A percentile compares a stretch with the other conserved stretches of the same genome.
phyloP scores from a whole-genome alignment of 2,888 invertebrate genomes.

The Antheraea yamamai region DNA sequence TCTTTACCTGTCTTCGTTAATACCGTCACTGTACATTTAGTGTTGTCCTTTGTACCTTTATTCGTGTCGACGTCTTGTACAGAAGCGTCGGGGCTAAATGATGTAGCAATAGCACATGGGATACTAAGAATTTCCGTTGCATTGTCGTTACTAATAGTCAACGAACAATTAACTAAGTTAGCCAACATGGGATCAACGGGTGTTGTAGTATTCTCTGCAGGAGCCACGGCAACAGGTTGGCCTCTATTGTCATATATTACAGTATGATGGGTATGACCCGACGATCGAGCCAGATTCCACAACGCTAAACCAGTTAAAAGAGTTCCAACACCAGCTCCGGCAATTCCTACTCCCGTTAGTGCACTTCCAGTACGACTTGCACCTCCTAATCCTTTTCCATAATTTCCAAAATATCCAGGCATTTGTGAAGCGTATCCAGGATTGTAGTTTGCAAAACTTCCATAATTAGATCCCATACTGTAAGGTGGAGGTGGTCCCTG shows the following conservation, averaged over 20 bases:
- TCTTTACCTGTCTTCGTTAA: slow-evolving; percentile 68
- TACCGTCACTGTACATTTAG: slow-evolving; percentile 74
- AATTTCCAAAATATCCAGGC: slow-evolving; percentile 68
- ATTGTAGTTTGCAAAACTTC: slow-evolving; percentile 44
- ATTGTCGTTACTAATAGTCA: slow-evolving; percentile 67
- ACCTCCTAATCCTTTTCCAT: slow-evolving; percentile 56
- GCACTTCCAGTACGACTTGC: slow-evolving; percentile 61
- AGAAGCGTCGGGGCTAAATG: slow-evolving; percentile 73
- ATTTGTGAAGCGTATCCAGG: slow-evolving; percentile 58
- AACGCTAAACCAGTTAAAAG: slow-evolving; percentile 75
- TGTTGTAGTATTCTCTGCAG: slow-evolving; percentile 57
- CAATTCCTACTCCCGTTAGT: slow-evolving; percentile 70
- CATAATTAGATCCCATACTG: slow-evolving; percentile 47
- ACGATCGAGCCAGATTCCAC: slow-evolving; percentile 78
- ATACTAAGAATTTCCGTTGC: slow-evolving; percentile 73
- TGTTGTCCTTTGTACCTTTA: slow-evolving; percentile 56
- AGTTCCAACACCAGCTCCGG: slow-evolving; percentile 75
- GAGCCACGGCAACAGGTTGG: slow-evolving; percentile 71
- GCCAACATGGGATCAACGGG: slow-evolving; percentile 64
- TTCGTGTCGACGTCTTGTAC: slow-evolving; percentile 56
- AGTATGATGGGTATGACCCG: slow-evolving; percentile 67
- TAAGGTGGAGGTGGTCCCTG: slow-evolving; percentile 67
- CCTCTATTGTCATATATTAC: slow-evolving; percentile 76
- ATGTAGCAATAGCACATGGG: slow-evolving; percentile 77
- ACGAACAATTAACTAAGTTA: slow-evolving; percentile 72